These are phyloP conservation scores for Dryobotodes eremita DNA, from an alignment of 2,888 invertebrate species.

Conservation along the genomic window DNA sequence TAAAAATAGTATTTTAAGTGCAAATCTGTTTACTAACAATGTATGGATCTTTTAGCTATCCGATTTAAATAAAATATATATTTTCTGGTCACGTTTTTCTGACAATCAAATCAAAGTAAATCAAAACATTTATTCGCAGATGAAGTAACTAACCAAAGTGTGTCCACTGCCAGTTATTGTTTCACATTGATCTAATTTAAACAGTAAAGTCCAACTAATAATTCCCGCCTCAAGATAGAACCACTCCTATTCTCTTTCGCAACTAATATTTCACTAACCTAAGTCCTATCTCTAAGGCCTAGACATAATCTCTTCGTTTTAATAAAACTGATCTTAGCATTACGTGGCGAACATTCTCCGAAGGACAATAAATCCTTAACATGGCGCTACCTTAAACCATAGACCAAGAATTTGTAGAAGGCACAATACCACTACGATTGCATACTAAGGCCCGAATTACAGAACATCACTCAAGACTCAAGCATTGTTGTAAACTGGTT, in stretches of 20 bases:
- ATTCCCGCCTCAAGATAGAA: constrained; percentile 4
- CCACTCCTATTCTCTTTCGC: constrained; percentile 3
- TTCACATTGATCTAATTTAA: background rate
- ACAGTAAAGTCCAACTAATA: background rate
- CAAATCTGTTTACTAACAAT: too few species aligned
- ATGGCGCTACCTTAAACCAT: constrained; percentile 61
- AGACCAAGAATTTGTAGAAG: constrained; percentile 11
- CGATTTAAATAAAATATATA: too few species aligned
- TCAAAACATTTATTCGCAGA: background rate
- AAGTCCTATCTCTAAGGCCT: constrained; percentile 30
- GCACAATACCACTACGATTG: too few species aligned
- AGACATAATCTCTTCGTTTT: constrained; percentile 48
- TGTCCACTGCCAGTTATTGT: background rate
- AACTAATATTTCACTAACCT: constrained; percentile 18
- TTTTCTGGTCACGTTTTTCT: too few species aligned
- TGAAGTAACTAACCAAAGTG: background rate
- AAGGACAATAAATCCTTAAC: constrained; percentile 75
- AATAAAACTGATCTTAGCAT: constrained; percentile 56
- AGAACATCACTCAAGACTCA: too few species aligned
- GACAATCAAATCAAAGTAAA: too few species aligned
- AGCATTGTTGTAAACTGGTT: too few species aligned
- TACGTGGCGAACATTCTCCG: constrained; percentile 40
- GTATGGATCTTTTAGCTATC: too few species aligned
- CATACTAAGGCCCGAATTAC: too few species aligned
- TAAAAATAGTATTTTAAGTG: too few species aligned